A percentile compares a stretch with the other conserved stretches of the same genome.
Evolutionary conservation across 2,888 invertebrate species (phyloP).

Genomic region (Drosophila rellima): DNA sequence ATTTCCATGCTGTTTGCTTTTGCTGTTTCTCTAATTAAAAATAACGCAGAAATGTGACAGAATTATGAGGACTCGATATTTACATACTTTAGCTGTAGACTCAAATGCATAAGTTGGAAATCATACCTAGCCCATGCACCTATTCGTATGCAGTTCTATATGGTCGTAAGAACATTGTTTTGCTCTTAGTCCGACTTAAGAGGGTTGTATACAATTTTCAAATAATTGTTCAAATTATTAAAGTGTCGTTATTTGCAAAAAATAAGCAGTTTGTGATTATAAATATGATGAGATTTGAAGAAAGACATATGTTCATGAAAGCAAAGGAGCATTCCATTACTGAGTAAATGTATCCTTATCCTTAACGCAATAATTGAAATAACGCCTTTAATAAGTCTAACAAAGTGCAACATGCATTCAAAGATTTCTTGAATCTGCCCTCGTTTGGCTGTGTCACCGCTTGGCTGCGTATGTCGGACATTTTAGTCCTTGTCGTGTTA

Average conservation of each 20-base stretch:
- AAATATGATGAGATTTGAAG: neutral
- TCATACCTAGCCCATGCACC: neutral
- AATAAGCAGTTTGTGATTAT: too few species aligned
- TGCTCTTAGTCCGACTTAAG: neutral
- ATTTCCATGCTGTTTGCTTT: constrained; percentile 1
- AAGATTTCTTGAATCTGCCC: neutral
- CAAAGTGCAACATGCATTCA: neutral
- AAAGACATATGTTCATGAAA: neutral
- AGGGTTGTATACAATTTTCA: neutral
- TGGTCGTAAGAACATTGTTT: constrained; percentile 3
- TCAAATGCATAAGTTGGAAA: constrained; percentile 4
- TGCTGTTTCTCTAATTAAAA: neutral
- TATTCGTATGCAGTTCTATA: constrained; percentile 1
- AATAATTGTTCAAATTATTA: neutral
- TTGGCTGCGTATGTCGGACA: constrained; percentile 17
- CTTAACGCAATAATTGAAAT: neutral
- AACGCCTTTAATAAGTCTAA: neutral
- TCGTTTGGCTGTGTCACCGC: constrained; percentile 5
- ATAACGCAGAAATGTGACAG: constrained; percentile 5
- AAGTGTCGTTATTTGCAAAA: neutral
- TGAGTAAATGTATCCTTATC: too few species aligned
- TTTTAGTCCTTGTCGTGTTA: constrained; percentile 39
- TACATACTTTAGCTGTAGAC: neutral
- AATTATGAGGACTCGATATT: constrained; percentile 13
- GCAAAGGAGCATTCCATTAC: neutral